Base-by-base conservation (phyloP, 1,140 invertebrate genomes). In the Doryteuthis pealeii region DNA sequence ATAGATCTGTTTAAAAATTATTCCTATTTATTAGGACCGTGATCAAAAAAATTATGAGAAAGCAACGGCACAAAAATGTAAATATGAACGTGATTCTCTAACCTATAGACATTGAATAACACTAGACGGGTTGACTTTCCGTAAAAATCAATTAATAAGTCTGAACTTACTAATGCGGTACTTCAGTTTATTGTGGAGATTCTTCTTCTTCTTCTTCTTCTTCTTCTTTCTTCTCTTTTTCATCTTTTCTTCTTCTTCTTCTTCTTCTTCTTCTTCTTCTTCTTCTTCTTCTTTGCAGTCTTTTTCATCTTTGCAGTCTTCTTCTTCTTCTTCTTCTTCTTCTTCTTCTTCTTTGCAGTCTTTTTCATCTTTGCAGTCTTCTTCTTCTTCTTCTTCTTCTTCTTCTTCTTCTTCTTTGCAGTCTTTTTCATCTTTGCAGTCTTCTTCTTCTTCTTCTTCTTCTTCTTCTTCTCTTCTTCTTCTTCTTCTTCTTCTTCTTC, bases 211-310 rank as follows among this genome's bases (percentile, higher is more conserved):
- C 71, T 31, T 30, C 15, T 40, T 82, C 80, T 22, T 77, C 69
- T 71, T 83, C 80, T 43, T 79, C 54, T 73, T 77, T 77, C 54
- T 78, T 15, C 15, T 18, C 43, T 70, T 8, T 68, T 8, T 32
- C 30, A 10, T 26, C 18, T 30, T 15, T 18, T 30, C 62, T 22
- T 67, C 30, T 18, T 22, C 65, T 31, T 15, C 49, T 12, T 12
- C 45, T 14, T 14, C 15, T 8, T 6, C 6, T 32, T 31, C 28
- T 8, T 70, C 28, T 22, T 28, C 22, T 70, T 22, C 28, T 32
- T 32, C 54, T 14, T 28, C 6, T 31, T 68, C 26, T 32, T 15
- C 18, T 62, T 54, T 31, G n/a, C n/a, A n/a, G n/a, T n/a, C n/a
- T n/a, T n/a, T n/a, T n/a, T n/a, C n/a, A n/a, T n/a, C n/a, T n/a